Conservation (phyloP, 2,797 vertebrate species). For the Gallinago stenura region DNA sequence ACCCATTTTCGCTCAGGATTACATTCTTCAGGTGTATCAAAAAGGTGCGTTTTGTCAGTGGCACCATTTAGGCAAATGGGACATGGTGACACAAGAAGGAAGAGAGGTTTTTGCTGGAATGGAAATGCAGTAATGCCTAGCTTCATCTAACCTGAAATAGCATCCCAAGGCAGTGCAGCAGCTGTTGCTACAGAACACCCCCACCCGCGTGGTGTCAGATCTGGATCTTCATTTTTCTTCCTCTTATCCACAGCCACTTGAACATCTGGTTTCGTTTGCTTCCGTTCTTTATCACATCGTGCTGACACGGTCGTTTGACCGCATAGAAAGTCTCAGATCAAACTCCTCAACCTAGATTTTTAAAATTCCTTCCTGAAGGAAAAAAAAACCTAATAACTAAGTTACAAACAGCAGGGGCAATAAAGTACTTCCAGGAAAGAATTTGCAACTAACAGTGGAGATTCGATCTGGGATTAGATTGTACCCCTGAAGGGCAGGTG, state of each 20-base stretch:
- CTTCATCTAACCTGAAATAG: not conserved
- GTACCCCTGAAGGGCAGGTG: not conserved
- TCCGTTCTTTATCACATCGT: not conserved
- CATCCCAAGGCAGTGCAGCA: not conserved
- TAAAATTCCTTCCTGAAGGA: constrained; percentile 2
- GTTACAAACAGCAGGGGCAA: not conserved
- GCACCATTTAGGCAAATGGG: not conserved
- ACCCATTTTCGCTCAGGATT: not conserved
- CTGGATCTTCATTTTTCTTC: not conserved
- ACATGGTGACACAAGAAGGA: not conserved
- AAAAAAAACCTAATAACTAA: not conserved
- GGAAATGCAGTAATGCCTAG: not conserved
- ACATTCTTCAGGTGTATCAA: not conserved
- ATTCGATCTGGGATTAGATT: not conserved
- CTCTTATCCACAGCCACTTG: not conserved
- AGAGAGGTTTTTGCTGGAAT: not conserved
- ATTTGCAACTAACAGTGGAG: not conserved
- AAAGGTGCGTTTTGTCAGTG: not conserved
- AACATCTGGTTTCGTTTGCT: not conserved
- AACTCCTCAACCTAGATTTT: not conserved
- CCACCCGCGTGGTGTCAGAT: not conserved
- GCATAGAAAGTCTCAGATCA: not conserved
- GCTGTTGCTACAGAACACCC: not conserved
- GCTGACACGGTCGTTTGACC: not conserved
- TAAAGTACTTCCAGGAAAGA: constrained; percentile 2